phyloP scores from a whole-genome alignment of 2,888 invertebrate species.

The Carterocephalus palaemon region DNA sequence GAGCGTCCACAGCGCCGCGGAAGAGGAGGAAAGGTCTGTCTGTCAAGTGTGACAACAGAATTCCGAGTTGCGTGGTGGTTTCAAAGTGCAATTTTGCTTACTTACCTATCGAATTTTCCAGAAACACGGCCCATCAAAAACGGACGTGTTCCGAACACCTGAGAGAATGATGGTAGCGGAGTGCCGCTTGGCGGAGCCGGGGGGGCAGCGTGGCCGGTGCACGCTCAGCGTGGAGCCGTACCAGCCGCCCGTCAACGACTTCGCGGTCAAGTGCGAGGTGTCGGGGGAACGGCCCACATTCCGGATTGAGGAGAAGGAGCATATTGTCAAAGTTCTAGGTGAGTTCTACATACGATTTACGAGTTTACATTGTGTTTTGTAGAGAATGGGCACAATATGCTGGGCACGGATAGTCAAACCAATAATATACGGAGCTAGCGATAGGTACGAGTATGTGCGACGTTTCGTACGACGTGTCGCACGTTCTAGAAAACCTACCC shows the following conservation, averaged over 20 bases:
- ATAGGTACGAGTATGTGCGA: too few species aligned
- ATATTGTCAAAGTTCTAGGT: slow-evolving; percentile 51
- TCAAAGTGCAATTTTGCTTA: background rate
- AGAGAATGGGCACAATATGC: too few species aligned
- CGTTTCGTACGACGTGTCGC: too few species aligned
- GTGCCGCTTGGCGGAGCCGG: slow-evolving; percentile 38
- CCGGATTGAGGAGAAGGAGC: slow-evolving; percentile 40
- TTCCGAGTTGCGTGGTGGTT: too few species aligned
- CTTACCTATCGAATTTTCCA: slow-evolving; percentile 20
- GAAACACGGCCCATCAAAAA: slow-evolving; percentile 39
- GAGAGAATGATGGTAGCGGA: slow-evolving; percentile 43
- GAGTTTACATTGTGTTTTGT: too few species aligned
- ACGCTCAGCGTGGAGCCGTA: slow-evolving; percentile 43
- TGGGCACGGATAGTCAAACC: too few species aligned
- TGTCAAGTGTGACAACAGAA: too few species aligned
- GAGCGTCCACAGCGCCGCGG: too few species aligned
- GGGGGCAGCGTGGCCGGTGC: slow-evolving; percentile 45
- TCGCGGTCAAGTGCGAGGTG: slow-evolving; percentile 54
- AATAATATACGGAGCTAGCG: too few species aligned
- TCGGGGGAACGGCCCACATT: slow-evolving; percentile 65
- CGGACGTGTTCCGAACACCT: slow-evolving; percentile 35
- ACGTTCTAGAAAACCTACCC: too few species aligned
- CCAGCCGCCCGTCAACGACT: slow-evolving; percentile 40
- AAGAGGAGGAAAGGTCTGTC: too few species aligned
- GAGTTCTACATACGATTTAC: too few species aligned